A percentile compares a stretch with the other conserved stretches of the same genome.
phyloP scores from a whole-genome alignment of 2,113 vertebrate genomes.

The Oncorhynchus nerka region DNA sequence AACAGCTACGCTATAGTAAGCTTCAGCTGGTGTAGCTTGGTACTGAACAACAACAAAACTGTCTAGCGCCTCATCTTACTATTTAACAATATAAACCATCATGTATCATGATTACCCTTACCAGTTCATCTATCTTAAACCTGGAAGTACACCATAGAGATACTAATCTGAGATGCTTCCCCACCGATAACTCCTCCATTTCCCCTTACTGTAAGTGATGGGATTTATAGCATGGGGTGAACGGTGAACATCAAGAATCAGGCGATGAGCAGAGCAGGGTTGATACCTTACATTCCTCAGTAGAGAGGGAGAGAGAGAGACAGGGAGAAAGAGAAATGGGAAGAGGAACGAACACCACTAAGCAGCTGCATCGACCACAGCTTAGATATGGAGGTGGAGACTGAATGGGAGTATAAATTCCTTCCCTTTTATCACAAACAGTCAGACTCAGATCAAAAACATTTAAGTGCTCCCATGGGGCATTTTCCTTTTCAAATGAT shows the following conservation, averaged over 20 bases:
- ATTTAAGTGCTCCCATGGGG: slow-evolving; percentile 28
- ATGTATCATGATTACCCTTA: background rate
- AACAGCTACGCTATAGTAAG: too few relatives aligned
- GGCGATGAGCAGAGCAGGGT: background rate
- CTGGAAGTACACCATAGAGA: background rate
- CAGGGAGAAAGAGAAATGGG: slow-evolving; percentile 5
- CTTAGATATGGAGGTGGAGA: slow-evolving; percentile 28
- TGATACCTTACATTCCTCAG: slow-evolving; percentile 19
- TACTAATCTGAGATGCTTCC: background rate
- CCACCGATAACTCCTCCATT: slow-evolving; percentile 1
- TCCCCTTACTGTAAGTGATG: background rate
- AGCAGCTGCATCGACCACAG: background rate
- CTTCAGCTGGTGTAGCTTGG: background rate
- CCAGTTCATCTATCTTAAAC: background rate
- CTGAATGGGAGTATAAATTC: slow-evolving; percentile 47
- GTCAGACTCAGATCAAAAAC: slow-evolving; percentile 43
- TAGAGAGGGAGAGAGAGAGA: background rate
- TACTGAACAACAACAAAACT: background rate
- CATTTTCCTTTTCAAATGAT: slow-evolving; percentile 21
- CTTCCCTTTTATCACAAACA: slow-evolving; percentile 59
- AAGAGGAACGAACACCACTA: background rate
- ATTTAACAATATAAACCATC: background rate
- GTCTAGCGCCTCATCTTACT: background rate
- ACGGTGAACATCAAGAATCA: background rate
- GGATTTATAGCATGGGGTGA: background rate